Base-by-base conservation (phyloP, 2,888 invertebrate species). In the Sabellastarte sp. region DNA sequence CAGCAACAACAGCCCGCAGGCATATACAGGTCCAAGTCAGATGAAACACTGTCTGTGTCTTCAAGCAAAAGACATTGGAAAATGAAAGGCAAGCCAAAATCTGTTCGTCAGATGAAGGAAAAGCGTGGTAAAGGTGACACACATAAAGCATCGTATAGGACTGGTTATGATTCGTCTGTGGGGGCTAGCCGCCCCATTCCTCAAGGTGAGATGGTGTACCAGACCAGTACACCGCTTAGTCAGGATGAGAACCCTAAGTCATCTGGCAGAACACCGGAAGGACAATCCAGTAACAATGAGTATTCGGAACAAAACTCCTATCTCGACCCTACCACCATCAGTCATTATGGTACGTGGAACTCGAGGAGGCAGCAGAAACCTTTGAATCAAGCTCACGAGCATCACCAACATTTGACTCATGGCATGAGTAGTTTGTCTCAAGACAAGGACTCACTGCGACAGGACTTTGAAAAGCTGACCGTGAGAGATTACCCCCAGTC, bases 11-110 rank as follows among this genome's bases (percentile, higher is more conserved):
- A 32, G 2, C 61, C 61, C 0, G 66, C 64, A n/a, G 50, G 31
- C 28, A 56, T 67, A 20, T 69, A 64, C 60, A 57, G 65, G 52
- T 69, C 66, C 1, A 63, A 65, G 41, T 70, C 70, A 15, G 70
- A 70, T 30, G 70, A 70, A 32, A 69, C 70, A 20, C 33, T 70
- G 29, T 70, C 70, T 2, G 60, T 63, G 29, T 61, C 66, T 4
- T 66, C 66, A 1, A 61, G 58, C 52, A 52, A 32, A 1, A 30
- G 41, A 31, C 61, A 64, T 2, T 64, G 64, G 61, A 62, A 62
- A 32, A 32, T 33, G 33, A 32, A 52, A 1, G 4, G 4, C 4
- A 53, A 53, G 24, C 5, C 10, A 20, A 53, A n/a, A 5, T n/a
- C 10, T 24, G 5, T 53, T 20, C 20, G 20, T 53, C 4, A 53